Conservation (phyloP, 2,113 vertebrate genomes). For the Eurystomus gularis region DNA sequence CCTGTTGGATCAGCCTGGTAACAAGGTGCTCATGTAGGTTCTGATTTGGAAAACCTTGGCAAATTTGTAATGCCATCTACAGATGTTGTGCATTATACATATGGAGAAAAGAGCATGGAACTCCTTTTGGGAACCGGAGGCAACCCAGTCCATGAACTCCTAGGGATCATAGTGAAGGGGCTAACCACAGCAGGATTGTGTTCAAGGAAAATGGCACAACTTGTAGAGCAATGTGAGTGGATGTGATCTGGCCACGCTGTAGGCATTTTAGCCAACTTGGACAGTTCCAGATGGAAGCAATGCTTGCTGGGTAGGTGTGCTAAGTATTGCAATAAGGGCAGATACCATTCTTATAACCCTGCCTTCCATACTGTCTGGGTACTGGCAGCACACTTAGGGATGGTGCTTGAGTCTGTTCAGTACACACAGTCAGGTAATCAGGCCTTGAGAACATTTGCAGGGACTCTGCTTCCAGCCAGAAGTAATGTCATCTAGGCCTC, state of each 20-base stretch:
- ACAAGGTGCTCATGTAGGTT: background rate
- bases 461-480: background rate
- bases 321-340: background rate
- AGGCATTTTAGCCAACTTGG: background rate
- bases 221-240: background rate
- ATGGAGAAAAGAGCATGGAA: background rate
- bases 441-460: background rate
- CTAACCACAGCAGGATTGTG: background rate
- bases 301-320: background rate
- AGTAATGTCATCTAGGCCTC: background rate
- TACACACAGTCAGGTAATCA: background rate
- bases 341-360: background rate
- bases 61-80: background rate
- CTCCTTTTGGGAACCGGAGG: background rate
- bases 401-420: background rate
- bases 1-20: background rate
- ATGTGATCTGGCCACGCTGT: background rate
- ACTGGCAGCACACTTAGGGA: background rate
- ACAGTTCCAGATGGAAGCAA: background rate
- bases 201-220: background rate
- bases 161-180: accelerated
- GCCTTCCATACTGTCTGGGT: background rate
- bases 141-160: background rate
- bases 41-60: background rate
- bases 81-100: background rate